These are phyloP conservation scores for Ceraclea dissimilis DNA, from an alignment of 2,888 invertebrate genomes.

Conservation along the genomic window DNA sequence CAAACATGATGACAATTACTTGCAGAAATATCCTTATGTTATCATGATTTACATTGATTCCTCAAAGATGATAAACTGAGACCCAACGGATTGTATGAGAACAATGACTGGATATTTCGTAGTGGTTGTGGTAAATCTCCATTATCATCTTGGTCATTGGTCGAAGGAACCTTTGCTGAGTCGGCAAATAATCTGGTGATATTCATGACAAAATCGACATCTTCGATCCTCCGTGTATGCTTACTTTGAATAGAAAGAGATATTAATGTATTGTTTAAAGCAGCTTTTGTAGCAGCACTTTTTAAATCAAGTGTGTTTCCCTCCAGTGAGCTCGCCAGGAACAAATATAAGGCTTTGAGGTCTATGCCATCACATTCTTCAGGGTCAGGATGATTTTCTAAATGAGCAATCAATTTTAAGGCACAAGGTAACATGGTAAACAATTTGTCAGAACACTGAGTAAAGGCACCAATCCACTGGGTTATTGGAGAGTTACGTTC, in stretches of 20 bases:
- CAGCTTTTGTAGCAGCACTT: constrained; percentile 5
- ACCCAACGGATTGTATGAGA: constrained; percentile 19
- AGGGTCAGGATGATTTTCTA: constrained; percentile 34
- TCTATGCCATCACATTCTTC: constrained; percentile 32
- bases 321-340: constrained; percentile 39
- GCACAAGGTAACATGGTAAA: constrained; percentile 28
- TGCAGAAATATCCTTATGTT: no score
- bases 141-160: background rate
- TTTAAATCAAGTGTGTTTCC: constrained; percentile 34
- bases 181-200: constrained; percentile 17
- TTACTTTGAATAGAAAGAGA: constrained; percentile 27
- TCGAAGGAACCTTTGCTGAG: background rate
- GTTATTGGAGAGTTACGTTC: constrained; percentile 1
- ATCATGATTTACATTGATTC: background rate
- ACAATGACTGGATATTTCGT: background rate
- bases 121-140: background rate
- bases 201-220: constrained; percentile 15
- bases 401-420: constrained; percentile 38
- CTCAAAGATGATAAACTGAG: constrained; percentile 9
- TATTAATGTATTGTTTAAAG: constrained; percentile 8
- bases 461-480: constrained; percentile 8
- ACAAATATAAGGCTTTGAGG: constrained; percentile 36
- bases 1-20: no score
- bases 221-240: constrained; percentile 1
- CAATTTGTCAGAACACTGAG: background rate